Conservation (phyloP, 2,113 vertebrate genomes). For the Mugil cephalus region DNA sequence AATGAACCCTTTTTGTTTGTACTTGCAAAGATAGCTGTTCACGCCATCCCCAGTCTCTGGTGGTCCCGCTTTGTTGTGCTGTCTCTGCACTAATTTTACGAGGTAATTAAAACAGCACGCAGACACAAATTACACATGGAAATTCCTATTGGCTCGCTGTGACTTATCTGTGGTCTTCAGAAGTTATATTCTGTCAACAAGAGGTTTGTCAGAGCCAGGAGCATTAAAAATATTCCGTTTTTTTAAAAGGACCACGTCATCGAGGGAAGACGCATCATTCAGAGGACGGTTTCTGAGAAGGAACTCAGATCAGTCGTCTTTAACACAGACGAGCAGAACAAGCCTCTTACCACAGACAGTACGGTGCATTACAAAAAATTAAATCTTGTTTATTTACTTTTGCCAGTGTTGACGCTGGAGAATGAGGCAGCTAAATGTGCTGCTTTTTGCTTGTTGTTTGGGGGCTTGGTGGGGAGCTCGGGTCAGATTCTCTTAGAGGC, state of each 20-base stretch:
- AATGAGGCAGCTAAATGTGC: no score
- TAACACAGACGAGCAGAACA: neutral
- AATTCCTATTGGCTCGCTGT: neutral
- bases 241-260: neutral
- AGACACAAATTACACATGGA: slow-evolving; percentile 1
- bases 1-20: neutral
- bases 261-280: neutral
- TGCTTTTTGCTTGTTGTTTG: no score
- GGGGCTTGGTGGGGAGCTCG: no score
- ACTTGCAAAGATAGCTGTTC: neutral
- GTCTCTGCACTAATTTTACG: slow-evolving; percentile 14
- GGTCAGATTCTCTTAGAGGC: no score
- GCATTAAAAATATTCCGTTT: neutral
- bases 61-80: slow-evolving; percentile 5
- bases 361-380: neutral
- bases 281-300: neutral
- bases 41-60: neutral
- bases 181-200: slow-evolving; percentile 5
- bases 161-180: neutral
- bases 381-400: no score
- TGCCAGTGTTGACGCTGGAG: no score
- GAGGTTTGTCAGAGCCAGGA: slow-evolving; percentile 13
- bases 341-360: neutral
- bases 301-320: slow-evolving; percentile 1
- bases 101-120: slow-evolving; percentile 10